phyloP scores from a whole-genome alignment of 2,113 vertebrate genomes.

The Rhinogobius similis region DNA sequence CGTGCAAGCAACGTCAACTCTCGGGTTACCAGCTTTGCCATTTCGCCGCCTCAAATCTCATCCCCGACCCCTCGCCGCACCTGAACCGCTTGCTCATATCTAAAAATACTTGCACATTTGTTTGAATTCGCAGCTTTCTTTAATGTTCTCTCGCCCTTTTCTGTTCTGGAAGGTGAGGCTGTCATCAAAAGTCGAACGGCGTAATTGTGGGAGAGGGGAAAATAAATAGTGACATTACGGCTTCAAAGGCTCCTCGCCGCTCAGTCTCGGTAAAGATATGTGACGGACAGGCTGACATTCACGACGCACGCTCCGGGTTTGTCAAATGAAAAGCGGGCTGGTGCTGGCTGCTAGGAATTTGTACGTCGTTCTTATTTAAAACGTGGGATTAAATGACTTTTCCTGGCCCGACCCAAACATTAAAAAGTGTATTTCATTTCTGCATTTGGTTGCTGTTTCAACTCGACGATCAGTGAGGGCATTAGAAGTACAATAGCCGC shows the following conservation, averaged over 20 bases:
- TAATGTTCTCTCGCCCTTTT: constrained; percentile 26
- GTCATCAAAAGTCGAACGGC: constrained; percentile 41
- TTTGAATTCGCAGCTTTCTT: constrained; percentile 43
- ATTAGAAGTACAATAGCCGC: not conserved
- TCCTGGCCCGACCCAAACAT: not conserved
- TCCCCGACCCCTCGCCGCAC: constrained; percentile 20
- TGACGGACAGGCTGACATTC: constrained; percentile 67
- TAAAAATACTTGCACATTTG: constrained; percentile 39
- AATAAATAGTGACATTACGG: constrained; percentile 67
- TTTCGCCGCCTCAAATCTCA: constrained; percentile 43
- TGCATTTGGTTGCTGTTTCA: not conserved
- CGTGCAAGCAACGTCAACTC: constrained; percentile 24
- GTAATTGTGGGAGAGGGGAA: constrained; percentile 51
- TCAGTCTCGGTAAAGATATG: constrained; percentile 32
- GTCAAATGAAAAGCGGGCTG: constrained; percentile 6
- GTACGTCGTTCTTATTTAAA: constrained; percentile 4
- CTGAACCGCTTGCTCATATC: constrained; percentile 11
- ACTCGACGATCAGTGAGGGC: not conserved
- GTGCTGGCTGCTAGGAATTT: not conserved
- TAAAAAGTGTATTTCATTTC: not conserved
- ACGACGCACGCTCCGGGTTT: constrained; percentile 20
- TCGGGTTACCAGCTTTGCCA: constrained; percentile 37
- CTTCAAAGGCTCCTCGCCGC: constrained; percentile 48
- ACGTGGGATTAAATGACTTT: not conserved
- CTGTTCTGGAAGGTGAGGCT: constrained; percentile 42